A percentile compares a stretch with the other conserved stretches of the same genome.
Conservation (phyloP, 2,888 invertebrate genomes). For the Idaea dimidiata region DNA sequence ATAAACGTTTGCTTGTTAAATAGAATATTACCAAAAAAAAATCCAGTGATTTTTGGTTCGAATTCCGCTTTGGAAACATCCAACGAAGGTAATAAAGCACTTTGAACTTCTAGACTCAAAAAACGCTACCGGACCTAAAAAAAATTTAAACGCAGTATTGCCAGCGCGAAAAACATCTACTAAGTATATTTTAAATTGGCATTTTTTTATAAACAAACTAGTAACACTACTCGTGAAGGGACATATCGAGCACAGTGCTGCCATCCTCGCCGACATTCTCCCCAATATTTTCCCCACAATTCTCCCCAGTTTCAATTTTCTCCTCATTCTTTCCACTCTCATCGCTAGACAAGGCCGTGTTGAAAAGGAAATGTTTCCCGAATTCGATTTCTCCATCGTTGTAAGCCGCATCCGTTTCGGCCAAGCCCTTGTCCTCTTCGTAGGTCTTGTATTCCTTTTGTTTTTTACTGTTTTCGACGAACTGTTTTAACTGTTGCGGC, state of each 20-base stretch:
- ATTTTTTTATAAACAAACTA: background rate
- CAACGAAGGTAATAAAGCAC: no score
- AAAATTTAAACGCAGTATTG: background rate
- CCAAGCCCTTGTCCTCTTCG: constrained; percentile 40
- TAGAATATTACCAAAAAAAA: no score
- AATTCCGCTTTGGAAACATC: no score
- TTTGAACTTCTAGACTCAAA: background rate
- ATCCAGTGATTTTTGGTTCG: no score
- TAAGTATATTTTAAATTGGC: background rate
- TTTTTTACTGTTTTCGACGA: constrained; percentile 77
- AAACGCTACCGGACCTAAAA: background rate
- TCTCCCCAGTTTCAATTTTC: constrained; percentile 35
- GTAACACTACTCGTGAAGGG: constrained; percentile 50
- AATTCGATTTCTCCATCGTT: constrained; percentile 60
- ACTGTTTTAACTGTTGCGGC: constrained; percentile 80
- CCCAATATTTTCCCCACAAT: constrained; percentile 33
- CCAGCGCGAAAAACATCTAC: background rate
- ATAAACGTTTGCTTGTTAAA: no score
- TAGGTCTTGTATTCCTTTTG: constrained; percentile 61
- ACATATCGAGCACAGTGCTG: constrained; percentile 59
- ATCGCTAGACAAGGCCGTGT: constrained; percentile 55
- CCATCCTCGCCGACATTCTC: constrained; percentile 35
- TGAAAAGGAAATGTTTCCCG: constrained; percentile 67
- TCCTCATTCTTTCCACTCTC: constrained; percentile 43
- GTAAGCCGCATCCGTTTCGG: constrained; percentile 38